Percentiles rank a stretch among this genome's conserved stretches.
Evolutionary conservation across 2,888 invertebrate species (phyloP).

Genomic region (Colostygia pectinataria): DNA sequence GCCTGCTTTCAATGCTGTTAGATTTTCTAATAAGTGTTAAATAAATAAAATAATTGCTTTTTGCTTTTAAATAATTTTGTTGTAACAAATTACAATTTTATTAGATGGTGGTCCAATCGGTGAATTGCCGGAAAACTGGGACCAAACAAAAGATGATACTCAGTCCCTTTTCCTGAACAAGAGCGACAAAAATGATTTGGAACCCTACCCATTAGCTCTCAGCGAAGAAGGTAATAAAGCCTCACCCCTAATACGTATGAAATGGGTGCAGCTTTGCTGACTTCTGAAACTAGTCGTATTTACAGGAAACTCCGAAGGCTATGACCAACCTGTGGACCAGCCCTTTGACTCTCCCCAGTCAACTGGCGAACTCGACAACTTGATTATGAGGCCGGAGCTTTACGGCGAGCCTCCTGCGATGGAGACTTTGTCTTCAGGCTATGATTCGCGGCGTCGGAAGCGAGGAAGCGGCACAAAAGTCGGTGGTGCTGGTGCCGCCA

Average conservation of each 20-base stretch:
- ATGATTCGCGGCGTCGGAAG: slow-evolving; percentile 70
- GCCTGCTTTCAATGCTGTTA: too few relatives aligned
- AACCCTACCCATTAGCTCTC: slow-evolving; percentile 78
- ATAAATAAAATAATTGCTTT: too few relatives aligned
- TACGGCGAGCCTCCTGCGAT: slow-evolving; percentile 84
- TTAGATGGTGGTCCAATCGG: slow-evolving; percentile 72
- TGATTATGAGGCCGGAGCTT: slow-evolving; percentile 84
- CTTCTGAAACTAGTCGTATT: slow-evolving; percentile 29
- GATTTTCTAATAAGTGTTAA: too few relatives aligned
- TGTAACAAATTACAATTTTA: slow-evolving; percentile 23
- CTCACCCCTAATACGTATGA: slow-evolving; percentile 10
- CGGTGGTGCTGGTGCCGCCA: slow-evolving; percentile 75
- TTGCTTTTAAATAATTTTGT: not conserved
- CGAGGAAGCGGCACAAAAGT: slow-evolving; percentile 75
- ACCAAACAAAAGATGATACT: slow-evolving; percentile 79
- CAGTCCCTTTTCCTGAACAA: slow-evolving; percentile 80
- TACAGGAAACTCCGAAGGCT: slow-evolving; percentile 72
- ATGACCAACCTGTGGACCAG: slow-evolving; percentile 69
- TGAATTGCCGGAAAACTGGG: slow-evolving; percentile 80
- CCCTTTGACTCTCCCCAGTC: slow-evolving; percentile 66
- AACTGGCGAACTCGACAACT: slow-evolving; percentile 80
- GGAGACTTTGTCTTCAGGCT: slow-evolving; percentile 63
- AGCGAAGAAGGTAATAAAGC: slow-evolving; percentile 74
- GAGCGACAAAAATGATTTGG: slow-evolving; percentile 80
- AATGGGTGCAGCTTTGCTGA: slow-evolving; percentile 2